Conservation (phyloP, 2,797 vertebrate genomes). For the Eulemur mongoz region DNA sequence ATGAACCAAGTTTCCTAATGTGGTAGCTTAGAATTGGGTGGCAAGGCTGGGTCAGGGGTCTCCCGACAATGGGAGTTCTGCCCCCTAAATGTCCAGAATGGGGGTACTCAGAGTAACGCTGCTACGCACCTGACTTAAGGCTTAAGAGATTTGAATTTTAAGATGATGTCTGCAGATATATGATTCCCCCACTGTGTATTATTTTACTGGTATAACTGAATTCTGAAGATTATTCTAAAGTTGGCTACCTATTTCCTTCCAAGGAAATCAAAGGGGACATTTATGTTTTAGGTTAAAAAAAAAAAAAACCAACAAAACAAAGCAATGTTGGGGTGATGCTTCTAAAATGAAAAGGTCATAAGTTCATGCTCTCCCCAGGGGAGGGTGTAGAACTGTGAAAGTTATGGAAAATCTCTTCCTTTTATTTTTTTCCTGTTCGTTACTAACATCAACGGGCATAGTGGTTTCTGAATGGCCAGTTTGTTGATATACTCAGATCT, state of each 20-base stretch:
- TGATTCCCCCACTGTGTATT: not conserved
- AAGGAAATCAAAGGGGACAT: not conserved
- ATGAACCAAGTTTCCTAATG: not conserved
- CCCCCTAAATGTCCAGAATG: not conserved
- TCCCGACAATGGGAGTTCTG: rapidly evolving
- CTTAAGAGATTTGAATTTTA: not conserved
- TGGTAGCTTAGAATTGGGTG: not conserved
- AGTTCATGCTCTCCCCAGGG: not conserved
- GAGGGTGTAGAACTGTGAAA: not conserved
- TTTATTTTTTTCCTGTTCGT: not conserved
- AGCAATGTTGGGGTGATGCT: not conserved
- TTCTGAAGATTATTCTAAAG: not conserved
- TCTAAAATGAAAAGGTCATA: not conserved
- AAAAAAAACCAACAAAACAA: not conserved
- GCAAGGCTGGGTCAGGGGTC: not conserved
- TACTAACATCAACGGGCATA: rapidly evolving
- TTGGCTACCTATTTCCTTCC: not conserved
- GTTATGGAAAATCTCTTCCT: not conserved
- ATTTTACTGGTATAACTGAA: not conserved
- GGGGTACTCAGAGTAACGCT: not conserved
- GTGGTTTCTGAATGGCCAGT: not conserved
- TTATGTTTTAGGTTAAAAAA: not conserved
- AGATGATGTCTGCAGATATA: not conserved
- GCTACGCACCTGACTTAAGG: not conserved
- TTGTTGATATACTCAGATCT: not conserved